phyloP scores from a whole-genome alignment of 2,888 invertebrate species.

The Lochmaea crataegi region DNA sequence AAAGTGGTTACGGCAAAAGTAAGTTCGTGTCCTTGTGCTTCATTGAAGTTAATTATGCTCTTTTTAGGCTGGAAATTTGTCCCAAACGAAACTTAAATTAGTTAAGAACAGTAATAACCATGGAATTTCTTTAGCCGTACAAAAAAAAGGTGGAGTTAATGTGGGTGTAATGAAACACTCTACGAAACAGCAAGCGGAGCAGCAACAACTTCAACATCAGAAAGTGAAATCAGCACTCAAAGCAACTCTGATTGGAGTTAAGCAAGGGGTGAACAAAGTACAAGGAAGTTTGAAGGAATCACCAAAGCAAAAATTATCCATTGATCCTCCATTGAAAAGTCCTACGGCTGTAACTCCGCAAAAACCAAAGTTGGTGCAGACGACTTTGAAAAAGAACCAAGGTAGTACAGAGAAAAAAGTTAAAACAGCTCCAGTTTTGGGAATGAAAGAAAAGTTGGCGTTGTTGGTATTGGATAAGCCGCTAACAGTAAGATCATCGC shows the following conservation, averaged over 20 bases:
- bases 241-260: conserved; percentile 26
- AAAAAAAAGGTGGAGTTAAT: conserved; percentile 60
- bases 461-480: conserved; percentile 52
- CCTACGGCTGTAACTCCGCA: conserved; percentile 47
- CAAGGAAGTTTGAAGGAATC: conserved; percentile 18
- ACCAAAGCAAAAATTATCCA: conserved; percentile 24
- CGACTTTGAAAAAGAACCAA: conserved; percentile 53
- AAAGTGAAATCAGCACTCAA: conserved; percentile 29
- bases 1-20: conserved; percentile 59
- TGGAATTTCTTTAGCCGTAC: conserved; percentile 60
- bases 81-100: conserved; percentile 61
- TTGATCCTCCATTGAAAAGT: conserved; percentile 34
- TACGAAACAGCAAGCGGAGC: conserved; percentile 48
- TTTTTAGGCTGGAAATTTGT: conserved; percentile 50
- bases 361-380: conserved; percentile 52
- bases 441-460: conserved; percentile 48
- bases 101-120: conserved; percentile 60
- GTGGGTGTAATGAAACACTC: conserved; percentile 60
- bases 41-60: conserved; percentile 9
- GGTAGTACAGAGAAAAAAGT: conserved; percentile 46
- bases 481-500: conserved; percentile 29
- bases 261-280: conserved; percentile 16
- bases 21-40: conserved; percentile 20
- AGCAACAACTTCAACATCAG: conserved; percentile 8
- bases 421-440: conserved; percentile 46